Conservation (phyloP, 2,888 invertebrate genomes). For the Eumacrocentrus americanus region DNA sequence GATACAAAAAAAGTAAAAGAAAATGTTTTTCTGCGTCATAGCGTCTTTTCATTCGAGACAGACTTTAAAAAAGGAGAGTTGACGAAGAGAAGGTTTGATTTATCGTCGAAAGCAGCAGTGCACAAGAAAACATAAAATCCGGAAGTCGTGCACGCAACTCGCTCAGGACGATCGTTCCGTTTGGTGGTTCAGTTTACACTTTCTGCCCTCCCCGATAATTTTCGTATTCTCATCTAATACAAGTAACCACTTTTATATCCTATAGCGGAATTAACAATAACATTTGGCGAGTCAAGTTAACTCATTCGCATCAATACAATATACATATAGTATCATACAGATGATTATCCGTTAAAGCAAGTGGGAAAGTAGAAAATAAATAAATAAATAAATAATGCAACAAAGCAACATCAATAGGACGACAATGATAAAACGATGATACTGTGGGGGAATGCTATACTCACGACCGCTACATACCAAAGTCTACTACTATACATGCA, state of each 20-base stretch:
- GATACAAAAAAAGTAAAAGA: too few relatives aligned
- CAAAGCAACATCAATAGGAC: too few relatives aligned
- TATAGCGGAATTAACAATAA: slow-evolving; percentile 9
- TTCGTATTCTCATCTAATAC: too few relatives aligned
- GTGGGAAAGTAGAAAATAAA: neutral
- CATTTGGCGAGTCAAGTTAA: slow-evolving; percentile 6
- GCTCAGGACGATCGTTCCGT: slow-evolving; percentile 46
- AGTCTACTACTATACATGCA: slow-evolving; percentile 14
- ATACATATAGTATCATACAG: neutral
- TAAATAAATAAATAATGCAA: neutral
- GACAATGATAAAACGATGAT: neutral
- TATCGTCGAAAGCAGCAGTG: slow-evolving; percentile 29
- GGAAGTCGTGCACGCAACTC: slow-evolving; percentile 43
- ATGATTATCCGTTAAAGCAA: too few relatives aligned
- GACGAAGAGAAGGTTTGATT: slow-evolving; percentile 24
- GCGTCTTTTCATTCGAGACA: too few relatives aligned
- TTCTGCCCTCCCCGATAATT: slow-evolving; percentile 41
- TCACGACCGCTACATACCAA: neutral
- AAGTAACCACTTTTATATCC: too few relatives aligned
- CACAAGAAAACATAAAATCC: slow-evolving; percentile 37
- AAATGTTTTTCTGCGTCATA: slow-evolving; percentile 15
- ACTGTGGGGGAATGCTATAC: slow-evolving; percentile 4
- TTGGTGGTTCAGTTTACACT: slow-evolving; percentile 52
- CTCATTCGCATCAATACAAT: neutral
- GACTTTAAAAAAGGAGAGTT: slow-evolving; percentile 22